These are phyloP conservation scores for Gryon sp. DNA, from an alignment of 1,140 invertebrate species.

Conservation along the genomic window DNA sequence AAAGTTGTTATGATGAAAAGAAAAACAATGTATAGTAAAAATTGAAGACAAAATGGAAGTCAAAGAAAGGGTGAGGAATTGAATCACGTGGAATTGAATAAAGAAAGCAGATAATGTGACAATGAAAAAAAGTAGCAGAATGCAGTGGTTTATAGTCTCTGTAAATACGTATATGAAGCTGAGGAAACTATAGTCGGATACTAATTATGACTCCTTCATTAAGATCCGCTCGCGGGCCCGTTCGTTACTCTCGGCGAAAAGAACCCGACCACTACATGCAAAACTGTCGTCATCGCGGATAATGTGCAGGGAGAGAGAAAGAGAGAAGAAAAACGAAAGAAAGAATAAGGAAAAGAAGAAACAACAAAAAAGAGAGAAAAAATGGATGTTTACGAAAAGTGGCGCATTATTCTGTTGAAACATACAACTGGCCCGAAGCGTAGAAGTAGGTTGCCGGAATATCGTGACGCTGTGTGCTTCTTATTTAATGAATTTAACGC, in stretches of 20 bases:
- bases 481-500: conserved; percentile 27
- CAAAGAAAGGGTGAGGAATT: not conserved
- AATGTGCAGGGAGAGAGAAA: conserved; percentile 2
- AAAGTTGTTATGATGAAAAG: too few species aligned
- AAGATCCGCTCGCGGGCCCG: conserved; percentile 43
- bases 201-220: conserved; percentile 58
- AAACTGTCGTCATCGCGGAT: conserved; percentile 16
- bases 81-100: conserved; percentile 13
- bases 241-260: conserved; percentile 29
- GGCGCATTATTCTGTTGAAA: conserved; percentile 40
- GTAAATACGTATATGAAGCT: conserved; percentile 12
- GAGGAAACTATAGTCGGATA: conserved; percentile 15
- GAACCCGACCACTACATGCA: conserved; percentile 8
- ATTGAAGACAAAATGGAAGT: conserved; percentile 7
- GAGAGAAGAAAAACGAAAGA: too few species aligned
- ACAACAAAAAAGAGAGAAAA: conserved; percentile 3
- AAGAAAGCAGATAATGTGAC: conserved; percentile 11
- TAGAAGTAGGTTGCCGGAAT: conserved; percentile 43
- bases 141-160: not conserved
- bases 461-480: not conserved
- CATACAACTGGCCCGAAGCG: conserved; percentile 12
- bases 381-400: conserved; percentile 31
- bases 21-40: not conserved
- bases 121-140: conserved; percentile 7
- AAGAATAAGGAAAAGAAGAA: too few species aligned